These are phyloP conservation scores for Tor tambroides DNA, from an alignment of 2,113 vertebrate species.

Conservation along the genomic window DNA sequence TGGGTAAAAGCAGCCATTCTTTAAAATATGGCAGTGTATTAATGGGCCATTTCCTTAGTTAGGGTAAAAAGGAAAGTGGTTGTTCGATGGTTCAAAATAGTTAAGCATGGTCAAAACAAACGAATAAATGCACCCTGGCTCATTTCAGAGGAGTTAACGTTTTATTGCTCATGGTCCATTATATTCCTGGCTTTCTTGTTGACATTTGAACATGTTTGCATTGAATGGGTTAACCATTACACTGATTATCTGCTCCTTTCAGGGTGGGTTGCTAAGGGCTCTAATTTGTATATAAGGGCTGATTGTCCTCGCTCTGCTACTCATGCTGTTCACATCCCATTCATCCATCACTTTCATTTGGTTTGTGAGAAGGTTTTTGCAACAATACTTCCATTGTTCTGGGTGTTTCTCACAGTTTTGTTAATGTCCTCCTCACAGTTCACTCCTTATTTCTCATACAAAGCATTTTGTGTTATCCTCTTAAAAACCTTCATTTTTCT, in stretches of 20 bases:
- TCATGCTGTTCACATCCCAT: neutral
- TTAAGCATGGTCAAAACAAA: no score
- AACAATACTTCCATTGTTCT: neutral
- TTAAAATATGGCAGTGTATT: no score
- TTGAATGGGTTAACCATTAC: neutral
- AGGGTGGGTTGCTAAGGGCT: neutral
- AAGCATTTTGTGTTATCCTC: neutral
- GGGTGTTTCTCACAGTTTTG: neutral
- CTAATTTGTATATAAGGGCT: neutral
- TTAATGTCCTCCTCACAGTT: neutral
- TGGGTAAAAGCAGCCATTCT: no score
- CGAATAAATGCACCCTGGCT: no score
- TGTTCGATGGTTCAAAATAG: neutral
- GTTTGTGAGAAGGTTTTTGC: no score
- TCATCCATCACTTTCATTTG: neutral
- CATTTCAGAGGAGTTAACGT: neutral
- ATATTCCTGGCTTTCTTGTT: neutral
- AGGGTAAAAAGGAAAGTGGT: neutral
- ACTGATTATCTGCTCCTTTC: neutral
- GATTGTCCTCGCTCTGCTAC: neutral
- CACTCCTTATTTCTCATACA: neutral
- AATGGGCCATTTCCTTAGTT: no score
- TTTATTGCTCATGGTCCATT: neutral
- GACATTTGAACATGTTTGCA: neutral
- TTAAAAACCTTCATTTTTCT: neutral